phyloP scores from a whole-genome alignment of 2,113 vertebrate species.

The Peromyscus polionotus region DNA sequence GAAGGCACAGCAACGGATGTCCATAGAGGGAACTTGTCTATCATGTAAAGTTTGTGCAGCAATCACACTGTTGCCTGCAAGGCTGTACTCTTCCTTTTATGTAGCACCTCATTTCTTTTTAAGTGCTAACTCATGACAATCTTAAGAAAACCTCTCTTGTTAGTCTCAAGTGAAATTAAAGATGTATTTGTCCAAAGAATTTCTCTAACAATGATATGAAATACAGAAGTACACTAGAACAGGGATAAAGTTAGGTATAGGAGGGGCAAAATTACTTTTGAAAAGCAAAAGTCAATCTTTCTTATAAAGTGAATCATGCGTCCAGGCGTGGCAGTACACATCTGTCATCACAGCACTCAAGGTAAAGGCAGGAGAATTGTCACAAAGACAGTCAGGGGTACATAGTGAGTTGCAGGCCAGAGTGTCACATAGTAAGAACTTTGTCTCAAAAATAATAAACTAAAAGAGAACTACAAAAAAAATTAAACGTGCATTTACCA shows the following conservation, averaged over 20 bases:
- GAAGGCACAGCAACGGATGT: not conserved
- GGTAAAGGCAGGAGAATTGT: not conserved
- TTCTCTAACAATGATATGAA: not conserved
- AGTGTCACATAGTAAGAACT: not conserved
- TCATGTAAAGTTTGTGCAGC: not conserved
- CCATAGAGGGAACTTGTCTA: not conserved
- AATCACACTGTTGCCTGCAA: not conserved
- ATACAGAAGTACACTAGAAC: slow-evolving; percentile 1
- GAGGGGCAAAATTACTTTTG: not conserved
- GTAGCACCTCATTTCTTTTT: not conserved
- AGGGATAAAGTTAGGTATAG: not conserved
- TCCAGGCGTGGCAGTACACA: not conserved
- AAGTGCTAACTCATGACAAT: not conserved
- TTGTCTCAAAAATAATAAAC: not conserved
- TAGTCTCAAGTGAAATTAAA: not conserved
- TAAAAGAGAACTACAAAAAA: not conserved
- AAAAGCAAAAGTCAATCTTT: not conserved
- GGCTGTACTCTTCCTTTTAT: not conserved
- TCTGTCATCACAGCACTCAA: not conserved
- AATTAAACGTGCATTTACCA: not conserved
- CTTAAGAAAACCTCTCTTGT: not conserved
- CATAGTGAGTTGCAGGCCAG: not conserved
- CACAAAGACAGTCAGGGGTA: fast-evolving
- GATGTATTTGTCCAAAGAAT: not conserved
- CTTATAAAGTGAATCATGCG: not conserved